Evolutionary conservation across 2,888 invertebrate genomes (phyloP), one percentile per base, ranked within the genome.

Genomic region (Lochmaea capreae): DNA sequence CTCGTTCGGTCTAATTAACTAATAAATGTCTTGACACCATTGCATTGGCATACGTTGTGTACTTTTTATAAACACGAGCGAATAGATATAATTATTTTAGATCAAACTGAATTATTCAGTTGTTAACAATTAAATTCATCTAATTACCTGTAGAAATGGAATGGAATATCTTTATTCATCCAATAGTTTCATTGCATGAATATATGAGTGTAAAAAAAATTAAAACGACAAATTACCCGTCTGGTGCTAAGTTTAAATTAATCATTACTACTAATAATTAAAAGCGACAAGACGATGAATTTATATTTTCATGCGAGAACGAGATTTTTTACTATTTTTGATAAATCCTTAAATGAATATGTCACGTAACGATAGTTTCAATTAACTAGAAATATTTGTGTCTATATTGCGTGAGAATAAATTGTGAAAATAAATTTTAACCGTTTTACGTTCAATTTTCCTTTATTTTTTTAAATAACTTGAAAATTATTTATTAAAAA

Each of bases 271-370:
- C 11, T 16, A 54, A 18, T 18, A 54, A 54, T 54, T 54, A 18
- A 18, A 54, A 54, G 54, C 54, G 16, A 54, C 54, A 54, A 54
- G 16, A 18, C 9, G 8, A 54, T 18, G 16, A 54, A 18, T 54
- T 54, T 54, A 54, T 18, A 18, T 54, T 54, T 33, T 54, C 52
- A 52, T 52, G 52, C 52, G 52, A 18, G 52, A 54, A 54, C 9
- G n/a, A 54, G 54, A 54, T 54, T 54, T 54, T 54, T 52, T 52
- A n/a, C 5, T 33, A 33, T 43, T 12, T 18, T 18, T 9, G 18
- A 54, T 54, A 54, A 9, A 54, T 54, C 18, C 10, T 54, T 16
- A 54, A 54, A 54, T 11, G 18, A 54, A 18, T 54, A 54, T 54
- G 54, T 54, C 18, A 54, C 52, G 52, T 49, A 49, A 49, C 16